These are phyloP conservation scores for Turritopsis dohrnii DNA, from an alignment of 30 jellyfish, hydroid and myxozoan genomes.

Conservation along the genomic window DNA sequence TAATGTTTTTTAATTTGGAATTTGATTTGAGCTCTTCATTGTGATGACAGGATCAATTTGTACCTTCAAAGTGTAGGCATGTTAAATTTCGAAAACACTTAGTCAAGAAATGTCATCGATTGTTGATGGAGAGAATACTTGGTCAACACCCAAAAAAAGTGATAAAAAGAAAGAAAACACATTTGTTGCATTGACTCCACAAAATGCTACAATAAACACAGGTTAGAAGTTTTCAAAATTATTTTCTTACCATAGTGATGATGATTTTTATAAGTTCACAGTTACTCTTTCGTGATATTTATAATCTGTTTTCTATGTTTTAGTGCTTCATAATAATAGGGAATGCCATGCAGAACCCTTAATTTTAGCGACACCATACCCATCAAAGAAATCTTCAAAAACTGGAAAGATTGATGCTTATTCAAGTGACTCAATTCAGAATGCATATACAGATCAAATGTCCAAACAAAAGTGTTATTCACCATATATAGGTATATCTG, in stretches of 20 bases:
- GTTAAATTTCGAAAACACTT: background rate
- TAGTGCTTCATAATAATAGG: background rate
- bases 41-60: too few relatives aligned
- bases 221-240: background rate
- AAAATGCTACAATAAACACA: slow-evolving; percentile 1
- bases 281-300: background rate
- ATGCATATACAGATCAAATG: background rate
- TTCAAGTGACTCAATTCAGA: background rate
- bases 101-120: background rate
- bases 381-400: background rate
- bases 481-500: background rate
- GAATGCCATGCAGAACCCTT: background rate
- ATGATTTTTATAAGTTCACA: background rate
- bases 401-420: background rate
- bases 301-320: background rate
- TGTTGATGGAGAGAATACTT: background rate
- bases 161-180: background rate
- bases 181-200: slow-evolving; percentile 19
- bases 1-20: too few relatives aligned
- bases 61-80: background rate
- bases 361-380: background rate
- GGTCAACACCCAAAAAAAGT: slow-evolving; percentile 12
- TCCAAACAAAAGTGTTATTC: background rate
- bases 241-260: background rate
- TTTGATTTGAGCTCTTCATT: too few relatives aligned